Evolutionary conservation across 2,797 vertebrate species (phyloP).

Genomic region (Luscinia luscinia): DNA sequence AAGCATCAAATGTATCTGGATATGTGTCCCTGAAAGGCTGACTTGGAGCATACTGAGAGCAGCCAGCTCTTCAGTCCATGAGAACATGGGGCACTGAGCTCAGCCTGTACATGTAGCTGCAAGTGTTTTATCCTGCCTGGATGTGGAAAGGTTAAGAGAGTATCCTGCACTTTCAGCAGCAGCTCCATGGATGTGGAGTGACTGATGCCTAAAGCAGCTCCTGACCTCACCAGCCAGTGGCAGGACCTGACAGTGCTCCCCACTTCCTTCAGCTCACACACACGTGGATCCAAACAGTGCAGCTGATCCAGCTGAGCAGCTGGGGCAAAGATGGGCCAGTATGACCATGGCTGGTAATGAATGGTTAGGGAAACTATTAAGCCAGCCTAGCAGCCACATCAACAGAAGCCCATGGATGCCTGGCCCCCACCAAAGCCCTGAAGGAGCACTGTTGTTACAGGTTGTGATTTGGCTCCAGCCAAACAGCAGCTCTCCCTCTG

Average conservation of each 20-base stretch:
- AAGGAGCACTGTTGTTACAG: neutral
- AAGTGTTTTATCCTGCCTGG: neutral
- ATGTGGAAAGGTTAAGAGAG: neutral
- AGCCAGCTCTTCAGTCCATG: neutral
- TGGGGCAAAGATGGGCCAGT: neutral
- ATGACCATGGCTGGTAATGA: fast-evolving
- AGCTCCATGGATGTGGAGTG: neutral
- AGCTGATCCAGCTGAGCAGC: neutral
- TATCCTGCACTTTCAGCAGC: neutral
- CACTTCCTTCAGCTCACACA: neutral
- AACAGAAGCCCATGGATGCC: neutral
- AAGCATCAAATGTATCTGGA: neutral
- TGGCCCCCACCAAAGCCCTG: fast-evolving
- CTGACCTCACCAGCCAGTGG: fast-evolving
- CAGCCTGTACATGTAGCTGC: neutral
- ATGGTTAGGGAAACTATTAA: neutral
- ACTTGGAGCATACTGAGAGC: neutral
- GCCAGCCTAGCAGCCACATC: neutral
- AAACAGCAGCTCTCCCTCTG: neutral
- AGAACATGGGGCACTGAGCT: fast-evolving
- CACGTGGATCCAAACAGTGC: neutral
- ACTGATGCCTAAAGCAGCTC: neutral
- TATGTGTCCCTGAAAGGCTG: neutral
- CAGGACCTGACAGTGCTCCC: neutral
- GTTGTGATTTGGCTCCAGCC: neutral